phyloP scores from a whole-genome alignment of 2,797 vertebrate species.

The Glyptemys insculpta region DNA sequence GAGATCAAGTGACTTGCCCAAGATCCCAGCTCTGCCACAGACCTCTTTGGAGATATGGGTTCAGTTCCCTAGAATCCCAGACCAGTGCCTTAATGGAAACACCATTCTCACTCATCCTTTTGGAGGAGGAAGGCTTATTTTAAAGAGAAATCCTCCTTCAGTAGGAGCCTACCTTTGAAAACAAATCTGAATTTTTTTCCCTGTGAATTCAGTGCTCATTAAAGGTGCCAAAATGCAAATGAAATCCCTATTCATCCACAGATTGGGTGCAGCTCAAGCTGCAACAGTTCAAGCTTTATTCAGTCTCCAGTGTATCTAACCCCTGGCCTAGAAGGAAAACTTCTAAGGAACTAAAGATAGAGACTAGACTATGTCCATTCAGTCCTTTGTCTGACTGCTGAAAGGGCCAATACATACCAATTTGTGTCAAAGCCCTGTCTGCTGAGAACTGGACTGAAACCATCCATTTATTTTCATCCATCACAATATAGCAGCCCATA shows the following conservation, averaged over 20 bases:
- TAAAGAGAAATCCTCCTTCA: not conserved
- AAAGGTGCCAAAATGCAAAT: not conserved
- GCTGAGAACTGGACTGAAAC: not conserved
- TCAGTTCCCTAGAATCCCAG: not conserved
- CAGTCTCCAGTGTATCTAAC: not conserved
- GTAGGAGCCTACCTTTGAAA: not conserved
- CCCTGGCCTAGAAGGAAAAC: not conserved
- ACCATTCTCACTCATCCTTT: not conserved
- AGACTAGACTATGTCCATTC: not conserved
- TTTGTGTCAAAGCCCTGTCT: not conserved
- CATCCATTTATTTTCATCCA: not conserved
- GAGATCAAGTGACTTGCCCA: not conserved
- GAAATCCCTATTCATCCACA: not conserved
- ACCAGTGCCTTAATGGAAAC: not conserved
- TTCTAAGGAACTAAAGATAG: not conserved
- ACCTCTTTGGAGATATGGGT: not conserved
- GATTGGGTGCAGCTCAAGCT: not conserved
- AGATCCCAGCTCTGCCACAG: not conserved
- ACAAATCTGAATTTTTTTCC: not conserved
- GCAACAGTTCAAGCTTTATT: not conserved
- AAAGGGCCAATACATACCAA: not conserved
- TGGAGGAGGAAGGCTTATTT: not conserved
- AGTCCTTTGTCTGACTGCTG: not conserved
- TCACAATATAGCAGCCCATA: not conserved
- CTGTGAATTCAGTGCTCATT: not conserved